Conservation (phyloP, 1,140 invertebrate species). For the Muscidifurax raptorellus region DNA sequence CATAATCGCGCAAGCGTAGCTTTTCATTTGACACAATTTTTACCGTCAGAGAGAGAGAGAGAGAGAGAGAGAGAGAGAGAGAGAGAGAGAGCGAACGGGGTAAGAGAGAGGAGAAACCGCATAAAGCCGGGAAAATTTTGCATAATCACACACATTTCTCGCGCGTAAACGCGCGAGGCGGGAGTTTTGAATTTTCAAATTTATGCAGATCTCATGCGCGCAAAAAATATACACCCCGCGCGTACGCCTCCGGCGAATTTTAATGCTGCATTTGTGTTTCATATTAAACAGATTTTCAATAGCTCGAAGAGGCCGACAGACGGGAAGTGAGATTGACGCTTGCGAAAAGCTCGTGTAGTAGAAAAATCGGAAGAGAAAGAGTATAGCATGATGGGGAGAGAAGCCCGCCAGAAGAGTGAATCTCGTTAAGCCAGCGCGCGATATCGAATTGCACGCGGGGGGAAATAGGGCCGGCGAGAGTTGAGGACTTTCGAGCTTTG, state of each 20-base stretch:
- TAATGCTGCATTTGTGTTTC: constrained; percentile 28
- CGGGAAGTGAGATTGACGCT: not conserved
- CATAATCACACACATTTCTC: constrained; percentile 43
- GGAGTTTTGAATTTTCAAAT: constrained; percentile 44
- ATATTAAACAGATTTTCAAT: constrained; percentile 48
- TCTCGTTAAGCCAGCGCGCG: constrained; percentile 42
- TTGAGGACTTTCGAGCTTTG: constrained; percentile 47
- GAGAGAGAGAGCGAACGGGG: not conserved
- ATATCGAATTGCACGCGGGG: constrained; percentile 45
- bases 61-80: not conserved
- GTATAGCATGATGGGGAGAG: not conserved
- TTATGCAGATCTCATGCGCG: constrained; percentile 29
- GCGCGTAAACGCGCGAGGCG: not conserved
- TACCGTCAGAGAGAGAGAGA: not conserved
- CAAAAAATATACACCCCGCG: not conserved
- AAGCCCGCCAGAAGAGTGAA: constrained; percentile 40
- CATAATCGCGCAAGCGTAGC: not conserved
- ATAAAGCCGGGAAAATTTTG: constrained; percentile 14
- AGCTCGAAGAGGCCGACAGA: constrained; percentile 4
- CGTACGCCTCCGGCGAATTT: not conserved
- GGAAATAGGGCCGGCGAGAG: not conserved
- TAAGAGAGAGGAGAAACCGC: not conserved
- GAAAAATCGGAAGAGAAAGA: not conserved
- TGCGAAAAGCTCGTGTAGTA: not conserved
- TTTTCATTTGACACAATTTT: constrained; percentile 39